phyloP scores from a whole-genome alignment of 2,888 invertebrate species.

The Mesorhabditis sp. region DNA sequence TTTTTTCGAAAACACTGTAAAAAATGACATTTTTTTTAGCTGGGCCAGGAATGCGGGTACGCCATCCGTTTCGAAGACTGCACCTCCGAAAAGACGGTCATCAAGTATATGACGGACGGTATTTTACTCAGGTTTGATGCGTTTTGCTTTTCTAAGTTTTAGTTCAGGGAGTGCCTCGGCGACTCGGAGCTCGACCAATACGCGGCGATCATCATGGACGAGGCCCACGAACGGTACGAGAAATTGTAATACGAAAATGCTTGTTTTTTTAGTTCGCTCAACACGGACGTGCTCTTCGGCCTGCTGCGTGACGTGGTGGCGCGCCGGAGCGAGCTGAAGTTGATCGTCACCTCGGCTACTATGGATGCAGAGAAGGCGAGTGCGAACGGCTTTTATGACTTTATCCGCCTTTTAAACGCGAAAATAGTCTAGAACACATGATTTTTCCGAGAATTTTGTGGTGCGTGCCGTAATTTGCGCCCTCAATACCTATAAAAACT shows the following conservation, averaged over 20 bases:
- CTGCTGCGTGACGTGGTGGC: slow-evolving; percentile 71
- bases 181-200: slow-evolving; percentile 96
- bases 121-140: slow-evolving; percentile 73
- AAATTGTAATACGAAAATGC: background rate
- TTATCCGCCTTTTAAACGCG: too few relatives aligned
- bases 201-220: slow-evolving; percentile 97
- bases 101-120: slow-evolving; percentile 95
- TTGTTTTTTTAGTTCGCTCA: slow-evolving; percentile 69
- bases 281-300: slow-evolving; percentile 96
- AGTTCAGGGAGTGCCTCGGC: slow-evolving; percentile 87
- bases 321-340: slow-evolving; percentile 75
- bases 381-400: too few relatives aligned
- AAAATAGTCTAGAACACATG: too few relatives aligned
- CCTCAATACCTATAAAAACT: too few relatives aligned
- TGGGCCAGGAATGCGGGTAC: slow-evolving; percentile 73
- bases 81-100: slow-evolving; percentile 67
- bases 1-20: background rate
- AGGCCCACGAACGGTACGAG: slow-evolving; percentile 83
- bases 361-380: slow-evolving; percentile 87
- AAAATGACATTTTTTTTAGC: slow-evolving; percentile 15
- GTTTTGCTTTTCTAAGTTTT: slow-evolving; percentile 67
- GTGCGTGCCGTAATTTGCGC: too few relatives aligned
- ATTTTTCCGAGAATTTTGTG: too few relatives aligned
- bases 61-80: slow-evolving; percentile 99
- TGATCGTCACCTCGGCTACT: slow-evolving; percentile 98